Evolutionary conservation across 1,140 invertebrate genomes (phyloP).

Genomic region (Drosophila setifemur): DNA sequence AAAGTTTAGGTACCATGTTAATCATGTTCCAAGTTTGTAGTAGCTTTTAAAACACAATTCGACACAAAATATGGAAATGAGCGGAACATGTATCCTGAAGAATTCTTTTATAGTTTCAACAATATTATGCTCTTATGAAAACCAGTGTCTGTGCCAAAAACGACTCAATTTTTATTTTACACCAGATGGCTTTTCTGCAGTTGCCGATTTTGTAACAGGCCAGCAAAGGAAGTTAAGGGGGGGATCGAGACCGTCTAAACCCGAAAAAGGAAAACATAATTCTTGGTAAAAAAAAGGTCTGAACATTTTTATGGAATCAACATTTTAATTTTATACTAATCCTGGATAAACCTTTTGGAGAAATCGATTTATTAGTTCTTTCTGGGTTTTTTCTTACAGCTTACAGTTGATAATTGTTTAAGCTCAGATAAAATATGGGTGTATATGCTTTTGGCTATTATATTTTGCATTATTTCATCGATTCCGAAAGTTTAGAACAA

Average conservation of each 20-base stretch:
- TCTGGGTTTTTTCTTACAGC: too few relatives aligned
- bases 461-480: too few relatives aligned
- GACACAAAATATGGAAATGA: slow-evolving; percentile 2
- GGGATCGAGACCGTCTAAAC: background rate
- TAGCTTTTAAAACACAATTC: slow-evolving; percentile 35
- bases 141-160: slow-evolving; percentile 11
- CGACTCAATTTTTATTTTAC: slow-evolving; percentile 58
- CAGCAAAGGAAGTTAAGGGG: slow-evolving; percentile 59
- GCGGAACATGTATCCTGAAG: slow-evolving; percentile 47
- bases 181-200: slow-evolving; percentile 65
- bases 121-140: slow-evolving; percentile 70
- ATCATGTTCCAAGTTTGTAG: slow-evolving; percentile 34
- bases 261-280: background rate
- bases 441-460: too few relatives aligned
- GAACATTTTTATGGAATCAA: too few relatives aligned
- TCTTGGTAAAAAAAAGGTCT: too few relatives aligned
- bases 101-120: slow-evolving; percentile 44
- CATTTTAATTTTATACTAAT: too few relatives aligned
- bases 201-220: slow-evolving; percentile 76
- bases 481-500: too few relatives aligned
- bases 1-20: slow-evolving; percentile 12
- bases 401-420: too few relatives aligned
- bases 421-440: too few relatives aligned
- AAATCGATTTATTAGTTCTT: too few relatives aligned
- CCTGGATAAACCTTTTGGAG: too few relatives aligned